Base-by-base conservation (phyloP, 64 coral and sea anemone species). In the Trachythela sp. region DNA sequence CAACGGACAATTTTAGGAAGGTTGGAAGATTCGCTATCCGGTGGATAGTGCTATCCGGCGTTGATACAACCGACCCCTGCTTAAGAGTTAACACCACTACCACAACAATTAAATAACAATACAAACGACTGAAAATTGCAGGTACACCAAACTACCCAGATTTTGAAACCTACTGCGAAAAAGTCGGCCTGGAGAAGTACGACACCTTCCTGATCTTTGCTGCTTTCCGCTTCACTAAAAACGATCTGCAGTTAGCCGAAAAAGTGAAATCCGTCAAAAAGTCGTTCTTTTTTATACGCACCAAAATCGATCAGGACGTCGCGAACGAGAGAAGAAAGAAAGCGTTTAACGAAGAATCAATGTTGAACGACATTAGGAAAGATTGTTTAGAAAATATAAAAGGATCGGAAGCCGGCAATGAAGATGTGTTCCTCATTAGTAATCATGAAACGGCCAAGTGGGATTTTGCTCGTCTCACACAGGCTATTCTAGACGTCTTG, bases 151-250 rank as follows among this genome's bases (percentile, higher is more conserved):
- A 76, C 6, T 86, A 50, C 60, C 90, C 90, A 24, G 22, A 45
- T 45, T 45, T 91, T 39, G 27, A 70, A 11, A 51, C 90, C 10
- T 91, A 91, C 90, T 48, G 84, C 43, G 9, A 86, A 31, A 33
- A 91, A 50, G 40, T 77, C 30, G 14, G 70, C 5, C 33, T 91
- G 41, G 84, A 77, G 40, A 86, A 38, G 52, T 91, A 86, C 84
- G 77, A 91, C 41, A 72, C 84, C 0, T 91, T 50, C 40, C 90
- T 91, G 0, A 85, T 91, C 1, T 91, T 91, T 20, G 48, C 84
- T 9, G 24, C 22, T 24, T 71, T 10, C 41, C 54, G 90, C 29
- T 90, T 90, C 22, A 84, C 77, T 29, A 24, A 42, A 56, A 64
- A 85, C n/a, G 26, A 90, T 48, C 41, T 84, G 14, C 6, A 29